These are phyloP conservation scores for Automeris io DNA, from an alignment of 2,888 invertebrate species.

Conservation along the genomic window DNA sequence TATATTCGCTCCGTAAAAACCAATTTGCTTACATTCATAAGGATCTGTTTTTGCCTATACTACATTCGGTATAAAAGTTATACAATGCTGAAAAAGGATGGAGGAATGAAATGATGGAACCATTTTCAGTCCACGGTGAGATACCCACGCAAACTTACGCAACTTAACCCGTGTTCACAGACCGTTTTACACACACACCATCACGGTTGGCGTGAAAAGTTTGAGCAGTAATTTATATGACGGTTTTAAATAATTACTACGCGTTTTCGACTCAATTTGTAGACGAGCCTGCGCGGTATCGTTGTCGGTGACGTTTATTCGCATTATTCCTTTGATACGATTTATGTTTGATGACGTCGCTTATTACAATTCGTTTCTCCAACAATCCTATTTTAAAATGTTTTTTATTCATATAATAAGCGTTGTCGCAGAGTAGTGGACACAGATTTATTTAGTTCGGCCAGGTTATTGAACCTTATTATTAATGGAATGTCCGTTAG, in stretches of 20 bases:
- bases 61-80: conserved; percentile 44
- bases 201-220: conserved; percentile 61
- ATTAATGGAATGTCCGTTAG: conserved; percentile 6
- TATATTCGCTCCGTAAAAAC: no score
- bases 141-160: conserved; percentile 39
- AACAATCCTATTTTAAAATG: conserved; percentile 2
- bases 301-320: conserved; percentile 56
- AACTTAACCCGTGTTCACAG: conserved; percentile 25
- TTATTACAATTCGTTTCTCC: conserved; percentile 16
- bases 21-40: conserved; percentile 12
- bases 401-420: not conserved
- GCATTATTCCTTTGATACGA: conserved; percentile 41
- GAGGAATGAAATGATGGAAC: conserved; percentile 70
- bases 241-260: conserved; percentile 75
- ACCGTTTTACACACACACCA: conserved; percentile 39
- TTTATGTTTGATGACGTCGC: conserved; percentile 19
- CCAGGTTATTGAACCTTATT: conserved; percentile 5
- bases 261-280: conserved; percentile 76
- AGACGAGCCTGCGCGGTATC: conserved; percentile 60
- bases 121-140: conserved; percentile 65
- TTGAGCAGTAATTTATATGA: conserved; percentile 76
- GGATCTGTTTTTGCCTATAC: conserved; percentile 24
- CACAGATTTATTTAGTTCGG: conserved; percentile 2
- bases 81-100: conserved; percentile 69
- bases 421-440: not conserved